Evolutionary conservation across 2,888 invertebrate genomes (phyloP).

Genomic region (Hydropsyche betteni): DNA sequence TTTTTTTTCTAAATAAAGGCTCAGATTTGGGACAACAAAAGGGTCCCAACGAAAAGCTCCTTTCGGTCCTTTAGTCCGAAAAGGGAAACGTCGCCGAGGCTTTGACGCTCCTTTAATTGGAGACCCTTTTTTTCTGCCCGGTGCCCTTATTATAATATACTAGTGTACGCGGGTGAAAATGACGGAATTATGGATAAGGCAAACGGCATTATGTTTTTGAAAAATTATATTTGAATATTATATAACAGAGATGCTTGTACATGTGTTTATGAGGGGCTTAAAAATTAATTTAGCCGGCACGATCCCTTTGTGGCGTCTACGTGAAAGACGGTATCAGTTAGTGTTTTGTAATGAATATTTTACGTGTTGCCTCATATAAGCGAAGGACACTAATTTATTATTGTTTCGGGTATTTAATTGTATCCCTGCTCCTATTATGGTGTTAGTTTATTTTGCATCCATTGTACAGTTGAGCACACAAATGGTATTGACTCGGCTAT

Average conservation of each 20-base stretch:
- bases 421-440: too few relatives aligned
- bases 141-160: too few relatives aligned
- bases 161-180: not conserved
- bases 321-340: constrained; percentile 11
- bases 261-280: not conserved
- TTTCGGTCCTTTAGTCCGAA: not conserved
- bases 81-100: constrained; percentile 20
- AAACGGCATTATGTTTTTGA: not conserved
- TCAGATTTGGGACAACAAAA: constrained; percentile 5
- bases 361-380: not conserved
- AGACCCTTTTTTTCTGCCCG: constrained; percentile 1
- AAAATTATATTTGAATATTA: too few relatives aligned
- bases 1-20: not conserved
- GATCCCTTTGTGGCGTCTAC: constrained; percentile 1
- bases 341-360: constrained; percentile 18
- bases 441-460: too few relatives aligned
- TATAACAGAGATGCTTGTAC: too few relatives aligned
- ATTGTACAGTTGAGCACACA: too few relatives aligned
- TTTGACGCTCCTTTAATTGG: constrained; percentile 21
- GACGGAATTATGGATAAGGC: constrained; percentile 12
- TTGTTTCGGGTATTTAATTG: constrained; percentile 1
- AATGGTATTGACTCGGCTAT: too few relatives aligned
- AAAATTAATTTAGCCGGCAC: not conserved
- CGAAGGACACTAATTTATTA: constrained; percentile 13
- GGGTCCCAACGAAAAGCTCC: not conserved